Base-by-base conservation (phyloP, 1,140 invertebrate species). In the Orussus abietinus region DNA sequence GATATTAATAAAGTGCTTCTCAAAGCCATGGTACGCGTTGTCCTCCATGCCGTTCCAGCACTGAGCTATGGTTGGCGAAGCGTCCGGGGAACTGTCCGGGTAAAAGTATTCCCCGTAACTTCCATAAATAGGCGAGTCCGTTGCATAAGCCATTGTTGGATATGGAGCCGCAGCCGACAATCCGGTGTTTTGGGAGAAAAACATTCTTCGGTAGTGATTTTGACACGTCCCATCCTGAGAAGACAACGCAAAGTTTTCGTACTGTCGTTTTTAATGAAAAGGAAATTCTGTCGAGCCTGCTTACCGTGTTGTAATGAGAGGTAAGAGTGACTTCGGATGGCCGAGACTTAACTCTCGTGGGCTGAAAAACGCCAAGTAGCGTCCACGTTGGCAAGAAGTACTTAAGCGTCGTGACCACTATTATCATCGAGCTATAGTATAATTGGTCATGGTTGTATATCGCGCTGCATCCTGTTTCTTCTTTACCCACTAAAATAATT, bases 331-430 rank as follows among this genome's bases (percentile, higher is more conserved):
- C 64, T 53, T 67, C 62, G 4, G 60, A 65, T n/a, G 53, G 55
- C 38, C 56, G 43, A 29, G 57, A 59, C 38, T 62, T 62, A 4
- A 59, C 56, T 45, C 59, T 47, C 20, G 36, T 51, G 14, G 77
- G 75, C 46, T 75, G 72, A 57, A 77, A 75, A 25, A 77, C 67
- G 47, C 66, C 69, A 37, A 79, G 55, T 57, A 78, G 64, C 38
- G 69, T 69, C 75, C 76, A 77, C 37, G 72, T 75, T 31, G 77
- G 77, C 31, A 76, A 43, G 14, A 76, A 61, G 41, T 72, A 72
- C 59, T 77, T 77, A 5, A 74, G 40, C 19, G 77, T 55, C 53
- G 71, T 70, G 34, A 77, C 66, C 10, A 65, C 42, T 15, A 63
- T 57, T 43, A 74, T 68, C 5, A 75, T 53, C 6, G 72, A 59